Conservation (phyloP, 2,797 vertebrate genomes). For the Centropyge bicolor region DNA sequence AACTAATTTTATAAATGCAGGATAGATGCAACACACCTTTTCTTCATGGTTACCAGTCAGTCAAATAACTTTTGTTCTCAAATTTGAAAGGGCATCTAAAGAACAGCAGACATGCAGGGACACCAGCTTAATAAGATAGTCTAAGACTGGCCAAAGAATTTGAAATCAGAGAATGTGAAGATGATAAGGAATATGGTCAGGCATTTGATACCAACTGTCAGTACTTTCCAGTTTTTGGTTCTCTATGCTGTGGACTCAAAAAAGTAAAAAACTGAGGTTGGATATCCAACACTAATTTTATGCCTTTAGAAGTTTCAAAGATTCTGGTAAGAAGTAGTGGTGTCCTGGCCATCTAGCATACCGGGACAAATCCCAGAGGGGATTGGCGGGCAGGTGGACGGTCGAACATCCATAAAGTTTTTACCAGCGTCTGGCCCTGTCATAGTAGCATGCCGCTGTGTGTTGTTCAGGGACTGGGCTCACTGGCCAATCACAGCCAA, state of each 20-base stretch:
- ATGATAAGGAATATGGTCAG: not conserved
- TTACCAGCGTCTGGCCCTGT: no score
- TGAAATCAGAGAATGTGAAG: not conserved
- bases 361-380: no score
- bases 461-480: no score
- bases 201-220: no score
- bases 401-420: no score
- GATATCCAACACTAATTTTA: not conserved
- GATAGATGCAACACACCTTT: not conserved
- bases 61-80: not conserved
- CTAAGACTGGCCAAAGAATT: not conserved
- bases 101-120: not conserved
- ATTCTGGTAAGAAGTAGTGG: conserved; percentile 10
- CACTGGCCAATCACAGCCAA: no score
- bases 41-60: no score
- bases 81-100: not conserved
- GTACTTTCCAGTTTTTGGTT: not conserved
- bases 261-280: not conserved
- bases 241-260: not conserved
- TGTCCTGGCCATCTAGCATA: no score
- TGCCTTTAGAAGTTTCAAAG: conserved; percentile 16
- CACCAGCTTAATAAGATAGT: not conserved
- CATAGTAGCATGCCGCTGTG: no score
- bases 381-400: no score
- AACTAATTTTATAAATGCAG: not conserved